phyloP scores from a whole-genome alignment of 2,113 vertebrate species.

The Clarias gariepinus region DNA sequence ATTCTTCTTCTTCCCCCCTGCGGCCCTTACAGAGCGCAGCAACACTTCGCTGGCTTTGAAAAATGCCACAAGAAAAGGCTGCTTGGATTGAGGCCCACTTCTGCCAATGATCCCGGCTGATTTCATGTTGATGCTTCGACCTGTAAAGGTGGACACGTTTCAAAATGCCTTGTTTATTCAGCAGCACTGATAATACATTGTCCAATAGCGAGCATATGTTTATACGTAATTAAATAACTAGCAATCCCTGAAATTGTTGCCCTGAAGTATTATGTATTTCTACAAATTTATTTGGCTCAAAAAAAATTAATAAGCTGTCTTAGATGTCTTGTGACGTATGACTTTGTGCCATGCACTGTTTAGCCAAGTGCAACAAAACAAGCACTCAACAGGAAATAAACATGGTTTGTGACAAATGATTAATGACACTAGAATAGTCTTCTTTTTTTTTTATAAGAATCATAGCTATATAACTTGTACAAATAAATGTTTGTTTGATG shows the following conservation, averaged over 20 bases:
- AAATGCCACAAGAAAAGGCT: slow-evolving; percentile 97
- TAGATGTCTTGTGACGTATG: neutral
- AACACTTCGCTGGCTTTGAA: slow-evolving; percentile 98
- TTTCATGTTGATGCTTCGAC: slow-evolving; percentile 91
- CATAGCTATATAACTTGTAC: neutral
- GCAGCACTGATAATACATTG: neutral
- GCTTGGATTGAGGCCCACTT: slow-evolving; percentile 93
- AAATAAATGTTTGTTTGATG: neutral
- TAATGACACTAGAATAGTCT: neutral
- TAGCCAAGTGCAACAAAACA: neutral
- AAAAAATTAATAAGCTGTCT: neutral
- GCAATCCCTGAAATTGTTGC: neutral
- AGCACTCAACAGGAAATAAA: neutral
- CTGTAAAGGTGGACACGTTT: slow-evolving; percentile 64
- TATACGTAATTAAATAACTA: neutral
- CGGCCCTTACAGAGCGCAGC: slow-evolving; percentile 91
- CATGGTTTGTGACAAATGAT: neutral
- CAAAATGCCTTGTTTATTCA: neutral
- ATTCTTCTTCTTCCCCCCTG: slow-evolving; percentile 89
- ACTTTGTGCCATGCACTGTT: neutral
- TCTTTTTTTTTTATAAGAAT: neutral
- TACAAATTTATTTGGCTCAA: neutral
- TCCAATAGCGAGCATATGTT: neutral
- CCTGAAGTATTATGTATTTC: neutral
- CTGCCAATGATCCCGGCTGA: slow-evolving; percentile 92